Conservation (phyloP, 2,113 vertebrate species). For the Silurus glanis region DNA sequence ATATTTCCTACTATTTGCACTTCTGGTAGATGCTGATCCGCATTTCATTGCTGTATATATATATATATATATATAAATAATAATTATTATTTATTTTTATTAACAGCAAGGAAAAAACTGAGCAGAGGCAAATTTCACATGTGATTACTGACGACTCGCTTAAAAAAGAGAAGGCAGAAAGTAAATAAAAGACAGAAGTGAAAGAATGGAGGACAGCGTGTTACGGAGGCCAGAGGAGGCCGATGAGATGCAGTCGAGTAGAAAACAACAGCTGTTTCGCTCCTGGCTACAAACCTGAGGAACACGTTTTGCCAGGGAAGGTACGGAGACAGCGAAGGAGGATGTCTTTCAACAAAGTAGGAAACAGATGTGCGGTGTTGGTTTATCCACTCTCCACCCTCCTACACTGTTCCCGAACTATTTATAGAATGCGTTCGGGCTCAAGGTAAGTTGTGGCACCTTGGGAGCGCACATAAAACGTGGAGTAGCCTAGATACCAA, state of each 20-base stretch:
- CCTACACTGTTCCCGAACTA: constrained; percentile 21
- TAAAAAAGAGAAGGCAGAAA: constrained; percentile 2
- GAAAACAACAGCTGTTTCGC: constrained; percentile 81
- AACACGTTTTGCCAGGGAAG: constrained; percentile 71
- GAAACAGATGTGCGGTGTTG: constrained; percentile 53
- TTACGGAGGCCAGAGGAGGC: constrained; percentile 60
- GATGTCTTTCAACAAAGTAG: constrained; percentile 53
- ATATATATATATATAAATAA: no score
- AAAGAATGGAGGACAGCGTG: constrained; percentile 62
- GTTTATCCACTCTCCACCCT: constrained; percentile 50
- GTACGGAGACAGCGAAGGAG: constrained; percentile 63
- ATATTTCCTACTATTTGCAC: no score
- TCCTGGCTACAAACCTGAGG: constrained; percentile 73
- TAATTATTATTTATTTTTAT: not conserved
- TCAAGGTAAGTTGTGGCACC: not conserved
- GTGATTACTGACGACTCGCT: constrained; percentile 16
- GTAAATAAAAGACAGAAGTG: constrained; percentile 55
- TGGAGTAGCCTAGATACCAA: not conserved
- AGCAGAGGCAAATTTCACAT: not conserved
- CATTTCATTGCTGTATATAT: no score
- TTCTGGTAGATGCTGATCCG: no score
- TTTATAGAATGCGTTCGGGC: constrained; percentile 23
- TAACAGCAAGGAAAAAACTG: not conserved
- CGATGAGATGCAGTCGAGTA: constrained; percentile 65
- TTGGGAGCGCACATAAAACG: not conserved